Evolutionary conservation across 2,888 invertebrate species (phyloP).

Genomic region (Rhagophthalmus giganteus): DNA sequence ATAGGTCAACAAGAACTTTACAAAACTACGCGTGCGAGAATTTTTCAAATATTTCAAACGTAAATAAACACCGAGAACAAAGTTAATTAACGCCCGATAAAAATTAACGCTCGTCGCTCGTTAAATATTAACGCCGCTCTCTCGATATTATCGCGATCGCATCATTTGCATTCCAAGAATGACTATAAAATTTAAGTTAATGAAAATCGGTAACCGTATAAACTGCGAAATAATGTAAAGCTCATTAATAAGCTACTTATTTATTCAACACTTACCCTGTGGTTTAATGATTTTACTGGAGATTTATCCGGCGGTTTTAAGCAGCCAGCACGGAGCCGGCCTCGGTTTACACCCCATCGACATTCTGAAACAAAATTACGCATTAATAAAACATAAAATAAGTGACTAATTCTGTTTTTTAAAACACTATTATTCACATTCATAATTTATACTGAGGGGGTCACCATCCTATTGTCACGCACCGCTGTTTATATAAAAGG

Average conservation of each 20-base stretch:
- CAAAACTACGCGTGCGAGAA: too few relatives aligned
- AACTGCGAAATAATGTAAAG: too few relatives aligned
- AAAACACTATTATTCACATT: constrained; percentile 12
- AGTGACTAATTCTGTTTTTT: constrained; percentile 10
- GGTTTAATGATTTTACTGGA: constrained; percentile 27
- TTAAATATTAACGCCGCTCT: too few relatives aligned
- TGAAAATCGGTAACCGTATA: too few relatives aligned
- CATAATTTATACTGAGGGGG: constrained; percentile 12
- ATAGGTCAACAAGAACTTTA: too few relatives aligned
- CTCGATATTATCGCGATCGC: too few relatives aligned
- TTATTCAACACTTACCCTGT: constrained; percentile 22
- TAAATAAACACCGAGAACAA: too few relatives aligned
- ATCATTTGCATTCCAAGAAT: too few relatives aligned
- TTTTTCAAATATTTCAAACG: too few relatives aligned
- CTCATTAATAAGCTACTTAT: not conserved
- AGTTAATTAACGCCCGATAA: too few relatives aligned
- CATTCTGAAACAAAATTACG: constrained; percentile 43
- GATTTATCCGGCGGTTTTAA: constrained; percentile 48
- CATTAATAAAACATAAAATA: constrained; percentile 11
- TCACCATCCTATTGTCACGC: constrained; percentile 19
- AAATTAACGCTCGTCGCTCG: too few relatives aligned
- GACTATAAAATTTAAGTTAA: too few relatives aligned
- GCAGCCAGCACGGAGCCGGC: constrained; percentile 51
- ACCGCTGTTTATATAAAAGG: not conserved
- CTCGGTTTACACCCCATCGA: constrained; percentile 42